Evolutionary conservation across 2,113 vertebrate species (phyloP).

Genomic region (Larimichthys crocea): DNA sequence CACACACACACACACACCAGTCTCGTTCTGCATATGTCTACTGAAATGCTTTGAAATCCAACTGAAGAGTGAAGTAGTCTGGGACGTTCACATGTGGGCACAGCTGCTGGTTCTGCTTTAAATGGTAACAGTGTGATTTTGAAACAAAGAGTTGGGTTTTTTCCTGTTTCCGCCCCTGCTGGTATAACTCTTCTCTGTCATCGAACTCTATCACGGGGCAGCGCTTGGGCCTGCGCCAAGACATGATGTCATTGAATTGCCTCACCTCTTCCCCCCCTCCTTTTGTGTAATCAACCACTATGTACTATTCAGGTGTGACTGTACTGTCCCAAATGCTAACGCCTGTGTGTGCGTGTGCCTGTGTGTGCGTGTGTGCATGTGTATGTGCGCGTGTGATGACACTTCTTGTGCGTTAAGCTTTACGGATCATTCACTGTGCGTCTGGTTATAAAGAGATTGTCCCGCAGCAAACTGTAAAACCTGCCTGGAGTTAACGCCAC

Average conservation of each 20-base stretch:
- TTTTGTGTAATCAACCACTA: slow-evolving; percentile 68
- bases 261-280: slow-evolving; percentile 51
- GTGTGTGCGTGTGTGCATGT: slow-evolving; percentile 31
- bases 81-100: slow-evolving; percentile 22
- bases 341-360: slow-evolving; percentile 17
- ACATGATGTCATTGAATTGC: slow-evolving; percentile 76
- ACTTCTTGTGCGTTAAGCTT: slow-evolving; percentile 69
- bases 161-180: slow-evolving; percentile 28
- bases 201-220: slow-evolving; percentile 51
- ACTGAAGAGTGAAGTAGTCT: slow-evolving; percentile 1
- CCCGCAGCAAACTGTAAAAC: slow-evolving; percentile 75
- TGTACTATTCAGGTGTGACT: slow-evolving; percentile 73
- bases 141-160: slow-evolving; percentile 23
- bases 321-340: slow-evolving; percentile 59
- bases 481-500: slow-evolving; percentile 61
- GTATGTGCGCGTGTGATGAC: slow-evolving; percentile 46
- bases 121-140: slow-evolving; percentile 43
- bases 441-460: slow-evolving; percentile 72
- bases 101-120: slow-evolving; percentile 45
- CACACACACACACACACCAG: slow-evolving; percentile 47
- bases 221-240: slow-evolving; percentile 55
- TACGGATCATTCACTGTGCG: slow-evolving; percentile 74
- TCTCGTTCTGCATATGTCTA: slow-evolving; percentile 43
- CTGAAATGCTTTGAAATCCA: slow-evolving; percentile 52
- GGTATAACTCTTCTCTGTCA: slow-evolving; percentile 37